phyloP scores from a whole-genome alignment of 2,113 vertebrate species.

The Heloderma charlesbogerti region DNA sequence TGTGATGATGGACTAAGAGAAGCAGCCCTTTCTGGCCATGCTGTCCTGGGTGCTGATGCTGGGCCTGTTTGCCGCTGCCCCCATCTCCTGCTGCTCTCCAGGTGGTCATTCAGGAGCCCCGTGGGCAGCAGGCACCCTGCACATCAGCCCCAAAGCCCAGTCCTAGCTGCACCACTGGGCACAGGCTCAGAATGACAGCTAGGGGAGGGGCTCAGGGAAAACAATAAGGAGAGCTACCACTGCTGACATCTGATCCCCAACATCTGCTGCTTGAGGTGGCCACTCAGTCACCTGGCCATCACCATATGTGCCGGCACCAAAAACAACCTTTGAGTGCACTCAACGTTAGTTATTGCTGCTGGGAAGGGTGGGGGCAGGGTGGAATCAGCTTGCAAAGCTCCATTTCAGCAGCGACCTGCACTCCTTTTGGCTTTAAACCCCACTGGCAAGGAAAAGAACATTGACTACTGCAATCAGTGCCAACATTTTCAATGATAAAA shows the following conservation, averaged over 20 bases:
- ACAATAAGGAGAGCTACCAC: background rate
- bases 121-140: too few relatives aligned
- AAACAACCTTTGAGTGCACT: background rate
- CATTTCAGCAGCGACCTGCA: background rate
- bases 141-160: background rate
- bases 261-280: too few relatives aligned
- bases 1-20: too few relatives aligned
- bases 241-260: background rate
- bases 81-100: too few relatives aligned
- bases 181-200: background rate
- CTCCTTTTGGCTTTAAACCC: background rate
- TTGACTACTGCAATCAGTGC: background rate
- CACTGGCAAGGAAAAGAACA: background rate
- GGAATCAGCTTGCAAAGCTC: background rate
- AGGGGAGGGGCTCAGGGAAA: background rate
- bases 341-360: too few relatives aligned
- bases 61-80: too few relatives aligned
- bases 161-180: too few relatives aligned
- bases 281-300: background rate
- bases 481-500: slow-evolving; percentile 25
- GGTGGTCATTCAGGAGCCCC: too few relatives aligned
- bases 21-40: too few relatives aligned
- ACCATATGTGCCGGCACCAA: background rate
- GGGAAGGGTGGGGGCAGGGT: background rate
- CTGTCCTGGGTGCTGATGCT: too few relatives aligned